phyloP scores from a whole-genome alignment of 2,797 vertebrate species.

The Leptatherina wallacei region DNA sequence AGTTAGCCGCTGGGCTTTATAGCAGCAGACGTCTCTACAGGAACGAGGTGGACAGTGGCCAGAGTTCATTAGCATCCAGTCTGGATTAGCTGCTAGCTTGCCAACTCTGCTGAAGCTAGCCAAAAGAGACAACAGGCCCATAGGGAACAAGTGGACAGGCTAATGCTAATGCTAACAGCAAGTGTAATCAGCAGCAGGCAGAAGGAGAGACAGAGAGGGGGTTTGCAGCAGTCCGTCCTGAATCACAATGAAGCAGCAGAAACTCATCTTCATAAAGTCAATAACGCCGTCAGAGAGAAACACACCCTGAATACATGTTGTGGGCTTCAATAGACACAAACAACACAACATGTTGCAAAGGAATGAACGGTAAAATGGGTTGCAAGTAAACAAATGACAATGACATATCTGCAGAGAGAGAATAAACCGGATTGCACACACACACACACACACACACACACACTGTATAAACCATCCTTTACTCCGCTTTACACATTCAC shows the following conservation, averaged over 20 bases:
- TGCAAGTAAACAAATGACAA: no score
- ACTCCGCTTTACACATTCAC: background rate
- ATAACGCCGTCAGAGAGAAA: background rate
- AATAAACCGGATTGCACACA: background rate
- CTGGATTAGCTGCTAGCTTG: constrained; percentile 70
- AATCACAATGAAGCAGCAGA: constrained; percentile 45
- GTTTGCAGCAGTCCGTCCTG: constrained; percentile 25
- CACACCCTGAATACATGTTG: background rate
- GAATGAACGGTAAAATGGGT: background rate
- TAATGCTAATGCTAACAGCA: constrained; percentile 69
- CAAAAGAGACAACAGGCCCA: constrained; percentile 69
- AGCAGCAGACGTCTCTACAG: constrained; percentile 69
- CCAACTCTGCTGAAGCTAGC: constrained; percentile 60
- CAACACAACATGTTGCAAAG: no score
- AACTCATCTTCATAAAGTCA: constrained; percentile 39
- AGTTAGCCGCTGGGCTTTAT: constrained; percentile 61
- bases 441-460: no score
- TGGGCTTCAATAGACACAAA: background rate
- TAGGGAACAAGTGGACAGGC: constrained; percentile 55
- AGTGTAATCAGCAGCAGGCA: constrained; percentile 61
- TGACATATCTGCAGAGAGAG: background rate
- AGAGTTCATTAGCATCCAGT: constrained; percentile 76
- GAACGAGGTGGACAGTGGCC: constrained; percentile 63
- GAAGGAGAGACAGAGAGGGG: constrained; percentile 29
- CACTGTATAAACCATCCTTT: background rate